Evolutionary conservation across 64 coral and sea anemone species (phyloP), one percentile per base, ranked within the genome.

Genomic region (Stichodactyla mertensii): DNA sequence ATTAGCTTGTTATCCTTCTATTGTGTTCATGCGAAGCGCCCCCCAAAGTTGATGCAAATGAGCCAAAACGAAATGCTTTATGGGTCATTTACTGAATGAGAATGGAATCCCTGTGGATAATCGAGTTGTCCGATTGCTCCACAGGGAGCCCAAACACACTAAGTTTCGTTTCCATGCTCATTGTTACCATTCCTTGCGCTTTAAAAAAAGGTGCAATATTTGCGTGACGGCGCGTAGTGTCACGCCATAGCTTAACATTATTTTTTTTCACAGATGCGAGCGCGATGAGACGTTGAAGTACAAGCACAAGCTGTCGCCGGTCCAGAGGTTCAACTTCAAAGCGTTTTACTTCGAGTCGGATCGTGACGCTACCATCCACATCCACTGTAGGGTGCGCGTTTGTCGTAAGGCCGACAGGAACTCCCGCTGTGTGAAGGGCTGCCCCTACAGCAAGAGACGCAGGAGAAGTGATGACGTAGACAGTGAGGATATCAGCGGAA

Each of bases 341-440:
- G 69, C 91, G 24, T 96, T 96, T 57, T 84, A 82, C 45, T 96
- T 96, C 85, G 58, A 67, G 26, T 13, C 18, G 6, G 57, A 52
- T 0, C 5, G 19, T 2, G 61, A 52, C 7, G 74, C 88, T 10
- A 83, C 77, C 61, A 60, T 96, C 36, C 86, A 87, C 58, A 55
- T 96, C 31, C 94, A 96, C 36, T 96, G 94, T 69, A 19, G 71
- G 15, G 78, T 96, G 5, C 80, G 69, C 51, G 94, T 89, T n/a
- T 96, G 94, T 10, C 88, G 55, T 16, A 77, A 78, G 53, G 86
- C 91, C 18, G 91, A 96, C 79, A 57, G 20, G 36, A 54, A 82
- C 7, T 96, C 94, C 0, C 90, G 85, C 16, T 92, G 90, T 18
- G 54, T 83, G 0, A 15, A 92, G 54, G 90, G 90, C 4, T 92